Base-by-base conservation (phyloP, 2,888 invertebrate species). In the Tetragonula carbonaria region DNA sequence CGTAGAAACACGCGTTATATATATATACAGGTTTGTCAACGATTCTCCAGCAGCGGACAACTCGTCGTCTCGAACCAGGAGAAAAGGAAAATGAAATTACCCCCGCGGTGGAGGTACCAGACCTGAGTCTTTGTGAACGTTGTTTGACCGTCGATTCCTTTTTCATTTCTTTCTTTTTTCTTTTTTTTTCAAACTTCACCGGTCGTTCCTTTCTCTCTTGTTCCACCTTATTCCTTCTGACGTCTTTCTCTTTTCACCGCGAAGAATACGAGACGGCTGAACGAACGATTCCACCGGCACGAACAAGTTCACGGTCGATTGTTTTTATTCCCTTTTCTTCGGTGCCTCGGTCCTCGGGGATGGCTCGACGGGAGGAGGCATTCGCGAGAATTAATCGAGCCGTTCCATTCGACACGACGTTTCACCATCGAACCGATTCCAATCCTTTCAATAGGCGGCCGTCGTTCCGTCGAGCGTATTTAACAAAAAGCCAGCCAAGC, bases 1-100 rank as follows among this genome's bases (percentile, higher is more conserved):
- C 85, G 85, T 57, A 18, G 85, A 53, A 59, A 77, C 87, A 45
- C 53, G 55, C 45, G 38, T 53, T 38, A 38, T 8, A 33, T 2
- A 18, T 18, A 50, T 2, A 18, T 18, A 38, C 80, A 85, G 88
- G 38, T 91, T 90, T 91, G 91, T 92, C 89, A 92, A 90, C 90
- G 92, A 84, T 71, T 77, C 76, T 81, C 80, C 33, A 33, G 0
- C 18, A 23, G 45, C 59, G 45, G 45, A 45, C 45, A 3, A 59
- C 45, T 59, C 59, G 62, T 74, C 68, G 85, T 80, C 76, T 74
- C 74, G 63, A 50, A 74, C 67, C 59, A 38, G 63, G 66, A 77
- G 78, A 78, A 75, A 80, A 87, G 78, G 81, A 86, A 89, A 88
- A 86, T 88, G 82, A 86, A 85, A 86, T 89, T 85, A 80, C 78